Base-by-base conservation (phyloP, 1,140 invertebrate genomes). In the Drosophila kanapiae region DNA sequence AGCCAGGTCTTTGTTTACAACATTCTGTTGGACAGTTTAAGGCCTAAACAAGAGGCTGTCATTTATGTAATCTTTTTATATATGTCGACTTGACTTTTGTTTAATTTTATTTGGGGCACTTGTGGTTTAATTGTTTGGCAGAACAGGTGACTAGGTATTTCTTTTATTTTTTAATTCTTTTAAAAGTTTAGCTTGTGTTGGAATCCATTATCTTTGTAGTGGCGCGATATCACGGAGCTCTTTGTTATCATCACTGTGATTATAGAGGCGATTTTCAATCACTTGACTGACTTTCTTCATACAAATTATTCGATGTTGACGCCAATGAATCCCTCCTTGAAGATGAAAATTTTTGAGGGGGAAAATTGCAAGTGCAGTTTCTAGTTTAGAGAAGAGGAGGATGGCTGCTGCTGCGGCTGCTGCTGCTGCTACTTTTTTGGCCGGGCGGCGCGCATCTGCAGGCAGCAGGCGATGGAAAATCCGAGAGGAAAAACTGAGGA, bases 361-460 rank as follows among this genome's bases (percentile, higher is more conserved):
- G 45, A n/a, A 62, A 62, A 29, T 53, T 38, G 31, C 47, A 31
- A 53, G 31, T 68, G 62, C 67, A 70, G 48, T 54, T 54, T 70
- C 11, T 42, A 70, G 48, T 37, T 49, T 33, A 38, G 48, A 47
- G 42, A 40, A 71, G 42, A 57, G 18, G 49, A 63, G 58, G 58
- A 42, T 47, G 23, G 35, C 35, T 49, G 43, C 49, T 40, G 38
- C 47, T 37, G 27, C 40, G 49, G 45, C 61, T 67, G 63, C 67
- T 51, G 7, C 62, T 47, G 38, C 27, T 61, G 65, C 49, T 33
- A 40, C 27, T 70, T 71, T 69, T 74, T 60, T 74, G 70, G 59
- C 58, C 70, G 54, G 71, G 71, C 58, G 58, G 57, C 71, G 71
- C 71, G 69, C 71, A 75, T 75, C 71, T 75, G 71, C 71, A 74